These are phyloP conservation scores for Sinodicranocentrus sp. DNA, from an alignment of 2,888 invertebrate species.

Conservation along the genomic window DNA sequence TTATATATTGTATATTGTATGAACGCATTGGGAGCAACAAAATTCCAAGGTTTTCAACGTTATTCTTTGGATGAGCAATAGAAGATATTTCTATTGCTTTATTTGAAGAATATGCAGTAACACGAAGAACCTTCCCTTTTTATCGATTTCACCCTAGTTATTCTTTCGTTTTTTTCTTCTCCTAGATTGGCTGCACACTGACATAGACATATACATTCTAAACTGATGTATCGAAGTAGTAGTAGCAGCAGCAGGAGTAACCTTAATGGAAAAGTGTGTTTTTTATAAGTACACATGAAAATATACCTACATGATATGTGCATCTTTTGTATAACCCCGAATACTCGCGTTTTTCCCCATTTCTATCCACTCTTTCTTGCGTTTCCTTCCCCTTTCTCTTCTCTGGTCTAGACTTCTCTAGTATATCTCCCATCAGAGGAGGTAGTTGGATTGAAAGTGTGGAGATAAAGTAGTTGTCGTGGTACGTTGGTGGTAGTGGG, in stretches of 20 bases:
- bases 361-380: slow-evolving; percentile 36
- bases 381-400: slow-evolving; percentile 15
- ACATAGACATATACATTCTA: slow-evolving; percentile 1
- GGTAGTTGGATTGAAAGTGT: slow-evolving; percentile 16
- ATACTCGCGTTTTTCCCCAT: slow-evolving; percentile 33
- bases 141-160: slow-evolving; percentile 44
- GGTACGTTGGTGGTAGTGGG: slow-evolving; percentile 11
- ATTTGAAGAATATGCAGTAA: slow-evolving; percentile 29
- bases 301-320: neutral
- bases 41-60: slow-evolving; percentile 17
- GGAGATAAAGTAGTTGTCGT: slow-evolving; percentile 1
- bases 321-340: slow-evolving; percentile 23
- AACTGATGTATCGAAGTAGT: slow-evolving; percentile 17
- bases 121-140: slow-evolving; percentile 32
- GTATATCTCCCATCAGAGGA: neutral
- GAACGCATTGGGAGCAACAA: slow-evolving; percentile 13
- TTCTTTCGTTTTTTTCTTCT: slow-evolving; percentile 3
- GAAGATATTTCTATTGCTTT: slow-evolving; percentile 16
- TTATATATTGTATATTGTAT: neutral
- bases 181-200: slow-evolving; percentile 18
- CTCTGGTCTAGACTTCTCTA: neutral
- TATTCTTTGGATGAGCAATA: slow-evolving; percentile 17
- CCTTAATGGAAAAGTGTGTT: slow-evolving; percentile 29
- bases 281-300: slow-evolving; percentile 16
- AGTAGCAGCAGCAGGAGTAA: neutral